A percentile compares a stretch with the other conserved stretches of the same genome.
phyloP scores from a whole-genome alignment of 1,140 invertebrate genomes.

The Pachyrhynchus sulphureomaculatus region DNA sequence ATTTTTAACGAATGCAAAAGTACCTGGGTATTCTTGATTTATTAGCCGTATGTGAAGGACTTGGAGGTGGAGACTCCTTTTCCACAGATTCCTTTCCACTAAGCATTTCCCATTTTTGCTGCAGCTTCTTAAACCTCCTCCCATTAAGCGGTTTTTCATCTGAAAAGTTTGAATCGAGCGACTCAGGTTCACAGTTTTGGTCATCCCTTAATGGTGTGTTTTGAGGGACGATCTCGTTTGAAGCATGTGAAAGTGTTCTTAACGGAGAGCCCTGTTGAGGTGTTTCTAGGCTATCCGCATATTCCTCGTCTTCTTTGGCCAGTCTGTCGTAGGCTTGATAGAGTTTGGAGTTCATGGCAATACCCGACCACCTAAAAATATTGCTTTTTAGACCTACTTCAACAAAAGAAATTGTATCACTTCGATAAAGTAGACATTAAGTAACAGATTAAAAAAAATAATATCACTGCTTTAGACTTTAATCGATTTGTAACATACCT shows the following conservation, averaged over 20 bases:
- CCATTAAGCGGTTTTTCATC: constrained; percentile 52
- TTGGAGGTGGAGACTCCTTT: constrained; percentile 50
- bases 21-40: constrained; percentile 67
- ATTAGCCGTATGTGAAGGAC: constrained; percentile 51
- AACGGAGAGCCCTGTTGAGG: not conserved
- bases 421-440: no score
- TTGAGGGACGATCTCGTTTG: constrained; percentile 42
- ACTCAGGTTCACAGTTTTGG: constrained; percentile 46
- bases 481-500: no score
- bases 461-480: no score
- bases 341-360: constrained; percentile 68
- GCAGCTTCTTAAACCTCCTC: constrained; percentile 70
- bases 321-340: constrained; percentile 71
- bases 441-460: no score
- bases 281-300: constrained; percentile 69
- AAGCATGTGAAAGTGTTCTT: constrained; percentile 14
- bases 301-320: constrained; percentile 67
- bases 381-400: no score
- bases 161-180: constrained; percentile 44
- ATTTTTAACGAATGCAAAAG: no score
- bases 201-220: constrained; percentile 47
- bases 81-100: constrained; percentile 55
- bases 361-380: constrained; percentile 64
- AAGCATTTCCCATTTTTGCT: constrained; percentile 85
- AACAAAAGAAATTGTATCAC: no score